Conservation (phyloP, 2,888 invertebrate genomes). For the Panzeria rudis region DNA sequence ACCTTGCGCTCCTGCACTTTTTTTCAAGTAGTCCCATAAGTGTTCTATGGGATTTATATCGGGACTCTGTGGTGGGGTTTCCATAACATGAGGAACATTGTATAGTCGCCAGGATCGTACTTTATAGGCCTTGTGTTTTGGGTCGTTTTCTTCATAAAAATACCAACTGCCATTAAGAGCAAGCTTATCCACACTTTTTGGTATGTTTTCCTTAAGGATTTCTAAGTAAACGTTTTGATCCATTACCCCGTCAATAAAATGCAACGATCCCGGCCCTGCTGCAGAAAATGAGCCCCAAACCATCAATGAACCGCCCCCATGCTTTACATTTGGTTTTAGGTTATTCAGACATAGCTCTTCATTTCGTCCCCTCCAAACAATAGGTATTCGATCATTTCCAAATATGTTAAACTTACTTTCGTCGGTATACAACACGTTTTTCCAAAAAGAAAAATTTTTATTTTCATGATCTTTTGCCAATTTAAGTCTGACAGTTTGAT, state of each 20-base stretch:
- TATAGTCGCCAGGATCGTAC: slow-evolving; percentile 2
- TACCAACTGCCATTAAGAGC: not conserved
- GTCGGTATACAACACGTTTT: slow-evolving; percentile 19
- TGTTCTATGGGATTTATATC: slow-evolving; percentile 2
- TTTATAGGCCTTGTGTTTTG: not conserved
- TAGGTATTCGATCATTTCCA: slow-evolving; percentile 8
- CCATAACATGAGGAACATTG: slow-evolving; percentile 1
- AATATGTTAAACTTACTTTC: slow-evolving; percentile 4
- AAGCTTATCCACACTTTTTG: not conserved
- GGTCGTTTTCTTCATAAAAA: not conserved
- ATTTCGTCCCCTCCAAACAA: slow-evolving; percentile 24
- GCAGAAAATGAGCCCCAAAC: slow-evolving; percentile 39
- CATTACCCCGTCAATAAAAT: slow-evolving; percentile 2
- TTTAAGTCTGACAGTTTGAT: not conserved
- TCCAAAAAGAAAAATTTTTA: not conserved
- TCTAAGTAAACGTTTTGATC: slow-evolving; percentile 7
- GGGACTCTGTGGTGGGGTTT: not conserved
- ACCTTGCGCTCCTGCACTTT: not conserved
- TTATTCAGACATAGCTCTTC: slow-evolving; percentile 30
- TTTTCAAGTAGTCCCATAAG: not conserved
- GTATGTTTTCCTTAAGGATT: not conserved
- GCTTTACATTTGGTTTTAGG: slow-evolving; percentile 19
- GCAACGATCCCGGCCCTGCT: not conserved
- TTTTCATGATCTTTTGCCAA: slow-evolving; percentile 1
- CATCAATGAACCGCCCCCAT: slow-evolving; percentile 19